Conservation (phyloP, 2,113 vertebrate species). For the Xenus cinereus region DNA sequence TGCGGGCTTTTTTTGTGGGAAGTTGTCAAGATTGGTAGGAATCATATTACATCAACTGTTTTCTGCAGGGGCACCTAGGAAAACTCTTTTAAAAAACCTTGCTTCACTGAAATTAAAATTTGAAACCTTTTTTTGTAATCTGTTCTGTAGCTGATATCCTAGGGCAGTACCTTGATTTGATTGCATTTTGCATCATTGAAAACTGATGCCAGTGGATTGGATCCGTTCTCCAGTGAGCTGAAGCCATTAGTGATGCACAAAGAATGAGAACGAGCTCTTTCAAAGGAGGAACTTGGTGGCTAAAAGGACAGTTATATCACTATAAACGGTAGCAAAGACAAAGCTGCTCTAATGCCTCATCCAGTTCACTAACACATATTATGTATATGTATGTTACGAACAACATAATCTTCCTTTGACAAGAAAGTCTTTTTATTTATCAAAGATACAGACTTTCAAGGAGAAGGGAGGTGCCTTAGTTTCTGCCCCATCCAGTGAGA, state of each 20-base stretch:
- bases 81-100: neutral
- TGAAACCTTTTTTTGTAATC: conserved; percentile 4
- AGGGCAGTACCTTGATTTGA: conserved; percentile 17
- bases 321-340: neutral
- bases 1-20: neutral
- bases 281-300: neutral
- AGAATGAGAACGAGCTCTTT: neutral
- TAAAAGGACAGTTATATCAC: neutral
- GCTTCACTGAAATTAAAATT: conserved; percentile 14
- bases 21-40: neutral
- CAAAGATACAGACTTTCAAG: neutral
- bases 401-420: neutral
- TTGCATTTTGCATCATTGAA: conserved; percentile 21
- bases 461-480: neutral
- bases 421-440: neutral
- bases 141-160: neutral
- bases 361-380: neutral
- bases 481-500: neutral
- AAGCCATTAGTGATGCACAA: neutral
- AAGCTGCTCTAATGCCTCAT: neutral
- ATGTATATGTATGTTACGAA: neutral
- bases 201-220: neutral
- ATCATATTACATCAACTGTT: neutral
- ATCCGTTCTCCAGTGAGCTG: neutral
- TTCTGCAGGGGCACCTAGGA: neutral